These are phyloP conservation scores for Ptilodon capucinus DNA, from an alignment of 2,888 invertebrate species.

Conservation along the genomic window DNA sequence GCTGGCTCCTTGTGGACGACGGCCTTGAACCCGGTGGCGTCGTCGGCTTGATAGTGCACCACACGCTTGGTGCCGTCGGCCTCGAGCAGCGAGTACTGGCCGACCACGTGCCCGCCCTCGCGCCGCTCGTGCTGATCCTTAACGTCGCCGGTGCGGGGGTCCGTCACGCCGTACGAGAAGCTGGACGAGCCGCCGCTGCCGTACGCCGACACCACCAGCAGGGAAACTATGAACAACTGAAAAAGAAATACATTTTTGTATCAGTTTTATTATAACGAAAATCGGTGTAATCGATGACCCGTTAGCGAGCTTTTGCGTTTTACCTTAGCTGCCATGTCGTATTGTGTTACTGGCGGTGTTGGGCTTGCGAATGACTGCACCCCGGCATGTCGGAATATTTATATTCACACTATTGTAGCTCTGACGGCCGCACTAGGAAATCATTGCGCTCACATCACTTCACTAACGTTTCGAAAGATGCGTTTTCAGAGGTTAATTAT, in stretches of 20 bases:
- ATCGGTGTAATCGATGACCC: not conserved
- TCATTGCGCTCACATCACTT: slow-evolving; percentile 1
- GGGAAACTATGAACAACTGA: not conserved
- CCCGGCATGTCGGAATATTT: not conserved
- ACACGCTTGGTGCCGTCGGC: slow-evolving; percentile 17
- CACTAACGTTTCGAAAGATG: not conserved
- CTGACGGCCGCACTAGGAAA: not conserved
- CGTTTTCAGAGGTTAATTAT: not conserved
- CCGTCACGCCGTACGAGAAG: not conserved
- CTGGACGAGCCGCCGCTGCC: not conserved
- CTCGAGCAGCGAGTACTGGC: slow-evolving; percentile 43
- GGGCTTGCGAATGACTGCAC: not conserved
- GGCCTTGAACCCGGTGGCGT: slow-evolving; percentile 18
- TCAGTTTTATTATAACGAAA: not conserved
- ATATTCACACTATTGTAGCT: not conserved
- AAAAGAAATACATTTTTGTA: not conserved
- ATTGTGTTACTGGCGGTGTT: not conserved
- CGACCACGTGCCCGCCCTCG: slow-evolving; percentile 77
- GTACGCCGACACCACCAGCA: not conserved
- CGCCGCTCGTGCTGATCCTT: slow-evolving; percentile 74
- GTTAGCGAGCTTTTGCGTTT: not conserved
- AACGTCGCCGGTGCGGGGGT: slow-evolving; percentile 68
- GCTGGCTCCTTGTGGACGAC: slow-evolving; percentile 1
- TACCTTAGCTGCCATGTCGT: slow-evolving; percentile 1
- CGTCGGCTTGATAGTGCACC: slow-evolving; percentile 16